phyloP scores from a whole-genome alignment of 2,797 vertebrate species.

The Ctenosaura bakeri region DNA sequence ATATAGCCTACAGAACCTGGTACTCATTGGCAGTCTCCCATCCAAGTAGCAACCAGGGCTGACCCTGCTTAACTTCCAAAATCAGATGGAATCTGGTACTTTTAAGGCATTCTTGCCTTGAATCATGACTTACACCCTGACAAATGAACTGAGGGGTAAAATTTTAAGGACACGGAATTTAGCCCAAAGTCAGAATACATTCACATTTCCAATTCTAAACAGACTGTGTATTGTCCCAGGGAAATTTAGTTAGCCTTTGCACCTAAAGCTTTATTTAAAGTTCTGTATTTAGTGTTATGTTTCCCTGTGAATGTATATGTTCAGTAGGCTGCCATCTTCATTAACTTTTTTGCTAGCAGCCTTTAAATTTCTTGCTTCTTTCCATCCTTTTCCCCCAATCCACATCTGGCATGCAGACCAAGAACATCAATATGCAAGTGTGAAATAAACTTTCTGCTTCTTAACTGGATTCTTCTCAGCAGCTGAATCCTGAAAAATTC shows the following conservation, averaged over 20 bases:
- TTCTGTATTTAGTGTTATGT: constrained; percentile 39
- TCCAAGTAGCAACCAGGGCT: too few species aligned
- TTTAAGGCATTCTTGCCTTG: not conserved
- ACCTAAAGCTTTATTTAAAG: not conserved
- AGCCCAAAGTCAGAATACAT: too few species aligned
- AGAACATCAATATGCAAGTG: constrained; percentile 53
- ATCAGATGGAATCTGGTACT: too few species aligned
- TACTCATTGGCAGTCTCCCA: too few species aligned
- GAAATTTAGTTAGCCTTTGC: not conserved
- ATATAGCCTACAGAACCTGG: too few species aligned
- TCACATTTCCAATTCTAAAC: not conserved
- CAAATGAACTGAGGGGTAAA: not conserved
- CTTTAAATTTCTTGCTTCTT: constrained; percentile 17
- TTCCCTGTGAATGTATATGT: constrained; percentile 36
- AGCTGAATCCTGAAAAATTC: constrained; percentile 57
- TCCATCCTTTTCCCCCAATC: not conserved
- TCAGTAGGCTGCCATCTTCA: constrained; percentile 21
- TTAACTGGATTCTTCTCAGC: constrained; percentile 58
- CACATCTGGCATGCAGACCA: constrained; percentile 37
- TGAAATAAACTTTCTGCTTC: constrained; percentile 46
- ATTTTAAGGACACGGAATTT: not conserved
- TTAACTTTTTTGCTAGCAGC: constrained; percentile 35
- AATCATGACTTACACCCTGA: not conserved
- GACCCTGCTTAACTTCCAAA: too few species aligned
- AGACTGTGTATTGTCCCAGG: not conserved